A percentile compares a stretch with the other conserved stretches of the same genome.
Evolutionary conservation across 2,113 vertebrate species (phyloP).

Genomic region (Craseonycteris thonglongyai): DNA sequence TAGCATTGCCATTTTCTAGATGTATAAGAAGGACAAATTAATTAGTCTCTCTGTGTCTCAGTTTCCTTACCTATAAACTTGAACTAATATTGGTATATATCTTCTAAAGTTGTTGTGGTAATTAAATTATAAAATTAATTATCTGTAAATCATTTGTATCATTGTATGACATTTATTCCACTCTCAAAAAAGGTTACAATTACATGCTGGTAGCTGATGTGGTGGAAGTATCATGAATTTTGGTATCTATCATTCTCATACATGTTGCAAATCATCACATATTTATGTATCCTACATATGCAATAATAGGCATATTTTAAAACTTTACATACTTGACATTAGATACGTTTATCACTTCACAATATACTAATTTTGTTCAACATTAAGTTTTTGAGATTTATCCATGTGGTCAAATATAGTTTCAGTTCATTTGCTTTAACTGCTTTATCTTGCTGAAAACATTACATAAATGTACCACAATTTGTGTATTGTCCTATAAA

Average conservation of each 20-base stretch:
- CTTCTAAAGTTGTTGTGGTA: neutral
- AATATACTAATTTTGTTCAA: neutral
- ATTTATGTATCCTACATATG: neutral
- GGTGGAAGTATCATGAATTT: neutral
- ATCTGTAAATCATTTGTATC: neutral
- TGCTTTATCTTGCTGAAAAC: neutral
- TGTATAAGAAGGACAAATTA: neutral
- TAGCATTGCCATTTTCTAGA: neutral
- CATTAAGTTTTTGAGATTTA: neutral
- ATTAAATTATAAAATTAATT: neutral
- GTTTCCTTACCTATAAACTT: neutral
- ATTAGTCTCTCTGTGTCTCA: neutral
- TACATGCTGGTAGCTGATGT: neutral
- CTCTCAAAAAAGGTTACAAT: neutral
- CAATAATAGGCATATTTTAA: neutral
- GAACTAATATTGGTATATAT: neutral
- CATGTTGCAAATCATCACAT: neutral
- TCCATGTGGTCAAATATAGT: neutral
- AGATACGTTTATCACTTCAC: neutral
- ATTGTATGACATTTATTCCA: neutral
- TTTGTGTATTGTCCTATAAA: neutral
- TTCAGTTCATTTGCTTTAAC: constrained; percentile 8
- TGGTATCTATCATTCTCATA: neutral
- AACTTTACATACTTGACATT: neutral
- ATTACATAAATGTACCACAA: neutral